phyloP scores from a whole-genome alignment of 2,888 invertebrate genomes.

The Napeogenes inachia region DNA sequence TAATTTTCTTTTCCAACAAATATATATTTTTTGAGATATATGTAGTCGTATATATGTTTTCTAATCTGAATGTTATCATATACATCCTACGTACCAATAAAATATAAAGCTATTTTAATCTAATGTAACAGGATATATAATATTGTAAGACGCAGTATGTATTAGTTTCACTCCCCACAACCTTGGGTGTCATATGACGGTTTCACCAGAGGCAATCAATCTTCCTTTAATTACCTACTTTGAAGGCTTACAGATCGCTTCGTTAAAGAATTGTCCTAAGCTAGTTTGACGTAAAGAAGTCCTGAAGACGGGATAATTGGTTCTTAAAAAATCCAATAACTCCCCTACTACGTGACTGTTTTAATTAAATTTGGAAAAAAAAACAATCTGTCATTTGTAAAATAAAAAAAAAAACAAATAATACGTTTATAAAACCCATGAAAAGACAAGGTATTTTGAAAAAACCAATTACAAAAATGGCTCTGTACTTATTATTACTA shows the following conservation, averaged over 20 bases:
- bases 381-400: background rate
- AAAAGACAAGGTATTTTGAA: too few species aligned
- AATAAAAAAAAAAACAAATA: too few species aligned
- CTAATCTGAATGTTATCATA: too few species aligned
- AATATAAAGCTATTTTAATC: too few species aligned
- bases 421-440: too few species aligned
- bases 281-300: constrained; percentile 17
- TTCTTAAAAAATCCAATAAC: background rate
- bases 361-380: background rate
- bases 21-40: too few species aligned
- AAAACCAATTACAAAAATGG: too few species aligned
- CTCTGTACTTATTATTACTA: too few species aligned
- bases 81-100: too few species aligned
- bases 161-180: background rate
- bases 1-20: too few species aligned
- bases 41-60: too few species aligned
- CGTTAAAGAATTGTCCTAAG: constrained; percentile 11
- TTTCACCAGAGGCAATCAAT: constrained; percentile 18
- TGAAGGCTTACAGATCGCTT: constrained; percentile 20
- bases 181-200: constrained; percentile 2
- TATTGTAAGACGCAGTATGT: background rate
- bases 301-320: background rate
- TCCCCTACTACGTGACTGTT: constrained; percentile 1
- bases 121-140: background rate
- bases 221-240: constrained; percentile 24